These are phyloP conservation scores for Exaiptasia diaphana DNA, from an alignment of 64 coral and sea anemone genomes.

Conservation along the genomic window DNA sequence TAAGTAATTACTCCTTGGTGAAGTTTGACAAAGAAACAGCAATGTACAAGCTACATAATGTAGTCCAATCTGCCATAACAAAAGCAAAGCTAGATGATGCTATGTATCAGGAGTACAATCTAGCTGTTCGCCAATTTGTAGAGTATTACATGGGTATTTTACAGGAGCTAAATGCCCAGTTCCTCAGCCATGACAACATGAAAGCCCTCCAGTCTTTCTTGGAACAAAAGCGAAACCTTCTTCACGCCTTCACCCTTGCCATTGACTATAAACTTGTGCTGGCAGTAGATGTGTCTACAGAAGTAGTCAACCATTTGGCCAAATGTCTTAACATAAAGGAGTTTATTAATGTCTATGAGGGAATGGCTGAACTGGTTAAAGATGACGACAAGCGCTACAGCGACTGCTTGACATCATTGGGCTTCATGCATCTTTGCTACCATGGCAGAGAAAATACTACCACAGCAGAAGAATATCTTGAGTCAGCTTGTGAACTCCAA, in stretches of 20 bases:
- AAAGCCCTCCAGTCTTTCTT: not conserved
- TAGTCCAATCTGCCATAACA: not conserved
- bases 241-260: conserved; percentile 41
- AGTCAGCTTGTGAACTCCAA: conserved; percentile 45
- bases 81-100: not conserved
- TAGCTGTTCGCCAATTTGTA: conserved; percentile 22
- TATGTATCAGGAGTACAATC: not conserved
- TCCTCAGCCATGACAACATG: conserved; percentile 18
- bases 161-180: conserved; percentile 6
- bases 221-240: conserved; percentile 49
- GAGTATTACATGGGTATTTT: not conserved
- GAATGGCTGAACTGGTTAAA: not conserved
- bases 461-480: conserved; percentile 10
- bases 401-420: conserved; percentile 65
- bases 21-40: not conserved
- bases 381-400: conserved; percentile 38
- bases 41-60: not conserved
- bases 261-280: not conserved
- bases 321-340: conserved; percentile 63
- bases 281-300: conserved; percentile 57
- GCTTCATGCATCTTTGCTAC: conserved; percentile 72
- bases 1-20: not conserved
- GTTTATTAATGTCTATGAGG: conserved; percentile 39
- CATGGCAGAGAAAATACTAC: conserved; percentile 38
- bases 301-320: conserved; percentile 71